Percentiles rank a stretch among this genome's conserved stretches.
Evolutionary conservation across 2,888 invertebrate species (phyloP).

Genomic region (Amiota mariae): DNA sequence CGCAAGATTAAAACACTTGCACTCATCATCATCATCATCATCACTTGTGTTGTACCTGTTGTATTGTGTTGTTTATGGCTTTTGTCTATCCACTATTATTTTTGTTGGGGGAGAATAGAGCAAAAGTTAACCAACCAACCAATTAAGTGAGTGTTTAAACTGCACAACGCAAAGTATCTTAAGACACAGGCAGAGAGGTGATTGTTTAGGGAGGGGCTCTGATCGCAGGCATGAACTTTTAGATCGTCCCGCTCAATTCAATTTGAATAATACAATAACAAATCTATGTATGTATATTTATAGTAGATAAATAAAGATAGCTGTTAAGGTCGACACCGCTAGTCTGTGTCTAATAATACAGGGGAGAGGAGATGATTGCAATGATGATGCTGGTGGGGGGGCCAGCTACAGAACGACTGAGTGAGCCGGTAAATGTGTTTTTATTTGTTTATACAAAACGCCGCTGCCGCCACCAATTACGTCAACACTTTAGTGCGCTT

Average conservation of each 20-base stretch:
- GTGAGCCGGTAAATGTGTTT: not conserved
- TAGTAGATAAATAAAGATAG: slow-evolving; percentile 43
- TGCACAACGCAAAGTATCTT: slow-evolving; percentile 32
- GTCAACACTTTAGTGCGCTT: slow-evolving; percentile 1
- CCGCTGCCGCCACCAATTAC: not conserved
- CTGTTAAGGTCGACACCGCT: slow-evolving; percentile 48
- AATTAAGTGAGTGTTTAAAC: slow-evolving; percentile 28
- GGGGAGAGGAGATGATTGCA: no score
- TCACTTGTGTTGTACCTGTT: not conserved
- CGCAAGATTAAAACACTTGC: not conserved
- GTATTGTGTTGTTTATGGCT: not conserved
- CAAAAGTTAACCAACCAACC: not conserved
- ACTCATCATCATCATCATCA: not conserved
- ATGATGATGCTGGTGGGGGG: no score
- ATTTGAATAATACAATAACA: slow-evolving; percentile 36
- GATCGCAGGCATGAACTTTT: not conserved
- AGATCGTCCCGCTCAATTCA: not conserved
- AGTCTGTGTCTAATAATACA: not conserved
- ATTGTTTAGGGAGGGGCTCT: no score
- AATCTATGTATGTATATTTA: slow-evolving; percentile 4
- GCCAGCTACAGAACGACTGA: no score
- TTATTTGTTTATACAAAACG: not conserved
- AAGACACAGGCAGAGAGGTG: not conserved
- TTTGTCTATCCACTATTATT: not conserved
- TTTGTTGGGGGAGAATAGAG: not conserved